Percentiles rank a stretch among this genome's conserved stretches.
Conservation (phyloP, 2,888 invertebrate genomes). For the Eubasilissa splendida region DNA sequence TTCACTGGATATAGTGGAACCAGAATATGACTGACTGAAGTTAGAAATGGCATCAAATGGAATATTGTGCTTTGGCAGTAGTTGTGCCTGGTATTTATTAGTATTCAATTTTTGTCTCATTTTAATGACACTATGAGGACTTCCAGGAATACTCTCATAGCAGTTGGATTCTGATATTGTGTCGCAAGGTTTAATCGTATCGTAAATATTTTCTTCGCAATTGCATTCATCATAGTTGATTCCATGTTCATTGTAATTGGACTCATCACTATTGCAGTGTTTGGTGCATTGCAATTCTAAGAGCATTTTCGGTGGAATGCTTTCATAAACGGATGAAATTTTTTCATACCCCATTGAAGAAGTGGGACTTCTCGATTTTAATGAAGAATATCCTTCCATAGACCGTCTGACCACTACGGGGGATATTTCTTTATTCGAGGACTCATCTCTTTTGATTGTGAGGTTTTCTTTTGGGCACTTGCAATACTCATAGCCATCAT, state of each 20-base stretch:
- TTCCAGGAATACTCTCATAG: conserved; percentile 75
- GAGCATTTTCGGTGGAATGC: conserved; percentile 65
- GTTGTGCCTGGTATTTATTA: conserved; percentile 65
- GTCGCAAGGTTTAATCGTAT: conserved; percentile 74
- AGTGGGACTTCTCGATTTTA: conserved; percentile 70
- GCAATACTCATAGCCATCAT: conserved; percentile 72
- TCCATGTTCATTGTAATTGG: conserved; percentile 39
- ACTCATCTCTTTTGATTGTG: conserved; percentile 54
- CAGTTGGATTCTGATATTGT: conserved; percentile 71
- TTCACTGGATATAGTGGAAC: conserved; percentile 73
- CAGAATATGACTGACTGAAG: conserved; percentile 67
- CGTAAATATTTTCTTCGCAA: conserved; percentile 75
- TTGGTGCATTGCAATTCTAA: conserved; percentile 9
- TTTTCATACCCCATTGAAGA: conserved; percentile 70
- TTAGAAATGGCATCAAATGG: conserved; percentile 70
- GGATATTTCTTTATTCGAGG: neutral
- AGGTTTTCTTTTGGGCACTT: conserved; percentile 63
- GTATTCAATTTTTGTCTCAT: conserved; percentile 65
- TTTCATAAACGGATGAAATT: conserved; percentile 70
- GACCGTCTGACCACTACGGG: neutral
- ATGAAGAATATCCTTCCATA: conserved; percentile 62
- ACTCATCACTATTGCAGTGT: neutral
- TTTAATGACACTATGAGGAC: conserved; percentile 68
- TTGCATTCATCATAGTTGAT: conserved; percentile 62
- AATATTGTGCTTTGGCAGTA: conserved; percentile 63